Evolutionary conservation across 64 coral and sea anemone genomes (phyloP).

Genomic region (Montipora sp.): DNA sequence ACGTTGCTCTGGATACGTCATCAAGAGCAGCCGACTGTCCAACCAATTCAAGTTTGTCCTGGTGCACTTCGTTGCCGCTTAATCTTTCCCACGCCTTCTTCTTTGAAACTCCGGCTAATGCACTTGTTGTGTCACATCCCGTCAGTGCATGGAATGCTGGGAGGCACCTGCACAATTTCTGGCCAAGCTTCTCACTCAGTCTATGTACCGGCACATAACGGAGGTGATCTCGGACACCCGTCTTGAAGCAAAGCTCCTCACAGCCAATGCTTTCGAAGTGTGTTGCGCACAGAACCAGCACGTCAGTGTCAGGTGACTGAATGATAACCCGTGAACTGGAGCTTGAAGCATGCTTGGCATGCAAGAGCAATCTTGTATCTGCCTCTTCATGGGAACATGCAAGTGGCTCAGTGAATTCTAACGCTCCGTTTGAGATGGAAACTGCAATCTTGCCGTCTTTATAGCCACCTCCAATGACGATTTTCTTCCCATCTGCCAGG

Average conservation of each 20-base stretch:
- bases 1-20: background rate
- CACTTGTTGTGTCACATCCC: conserved; percentile 58
- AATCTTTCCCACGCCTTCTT: conserved; percentile 46
- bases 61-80: conserved; percentile 28
- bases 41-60: conserved; percentile 44
- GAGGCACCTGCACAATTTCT: conserved; percentile 25
- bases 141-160: conserved; percentile 64
- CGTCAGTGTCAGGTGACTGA: conserved; percentile 62
- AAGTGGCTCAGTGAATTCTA: background rate
- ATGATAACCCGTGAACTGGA: no score
- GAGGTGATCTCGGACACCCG: conserved; percentile 32
- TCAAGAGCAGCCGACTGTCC: conserved; percentile 12
- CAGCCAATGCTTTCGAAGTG: background rate
- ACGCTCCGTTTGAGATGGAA: background rate
- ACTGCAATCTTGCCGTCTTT: conserved; percentile 1
- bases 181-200: background rate
- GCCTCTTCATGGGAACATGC: conserved; percentile 62
- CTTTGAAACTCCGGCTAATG: conserved; percentile 39
- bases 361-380: conserved; percentile 36
- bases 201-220: conserved; percentile 31
- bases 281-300: conserved; percentile 39
- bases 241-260: conserved; percentile 22
- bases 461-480: conserved; percentile 22
- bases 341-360: no score
- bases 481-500: background rate